These are phyloP conservation scores for Calypte anna DNA, from an alignment of 2,113 vertebrate species.

Conservation along the genomic window DNA sequence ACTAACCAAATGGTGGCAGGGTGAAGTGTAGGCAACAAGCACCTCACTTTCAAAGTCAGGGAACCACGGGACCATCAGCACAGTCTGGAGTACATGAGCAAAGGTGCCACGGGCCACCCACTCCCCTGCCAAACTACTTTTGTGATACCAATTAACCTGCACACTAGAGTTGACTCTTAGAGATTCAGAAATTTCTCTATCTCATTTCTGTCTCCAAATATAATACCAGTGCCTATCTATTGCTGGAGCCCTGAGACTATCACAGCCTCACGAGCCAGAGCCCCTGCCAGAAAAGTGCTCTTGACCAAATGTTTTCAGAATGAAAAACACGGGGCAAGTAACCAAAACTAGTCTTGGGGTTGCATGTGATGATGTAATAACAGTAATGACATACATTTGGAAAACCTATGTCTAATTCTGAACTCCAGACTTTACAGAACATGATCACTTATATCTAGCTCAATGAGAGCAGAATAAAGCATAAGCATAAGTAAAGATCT, in stretches of 20 bases:
- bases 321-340: background rate
- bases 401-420: background rate
- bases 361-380: background rate
- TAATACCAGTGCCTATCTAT: background rate
- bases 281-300: background rate
- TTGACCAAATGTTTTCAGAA: background rate
- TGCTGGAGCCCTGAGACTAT: background rate
- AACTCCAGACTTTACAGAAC: background rate
- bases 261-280: background rate
- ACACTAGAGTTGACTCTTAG: background rate
- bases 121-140: fast-evolving
- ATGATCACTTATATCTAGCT: background rate
- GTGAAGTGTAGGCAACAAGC: background rate
- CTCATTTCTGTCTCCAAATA: background rate
- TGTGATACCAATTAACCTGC: background rate
- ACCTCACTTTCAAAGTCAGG: background rate
- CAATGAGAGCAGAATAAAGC: background rate
- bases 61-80: background rate
- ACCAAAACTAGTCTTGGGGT: background rate
- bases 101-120: background rate
- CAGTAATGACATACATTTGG: background rate
- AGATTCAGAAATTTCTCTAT: background rate
- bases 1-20: background rate
- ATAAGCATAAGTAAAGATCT: background rate
- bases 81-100: background rate